A percentile compares a stretch with the other conserved stretches of the same genome.
These are phyloP conservation scores for Drosophila subquinaria DNA, from an alignment of 2,888 invertebrate genomes.

Conservation along the genomic window DNA sequence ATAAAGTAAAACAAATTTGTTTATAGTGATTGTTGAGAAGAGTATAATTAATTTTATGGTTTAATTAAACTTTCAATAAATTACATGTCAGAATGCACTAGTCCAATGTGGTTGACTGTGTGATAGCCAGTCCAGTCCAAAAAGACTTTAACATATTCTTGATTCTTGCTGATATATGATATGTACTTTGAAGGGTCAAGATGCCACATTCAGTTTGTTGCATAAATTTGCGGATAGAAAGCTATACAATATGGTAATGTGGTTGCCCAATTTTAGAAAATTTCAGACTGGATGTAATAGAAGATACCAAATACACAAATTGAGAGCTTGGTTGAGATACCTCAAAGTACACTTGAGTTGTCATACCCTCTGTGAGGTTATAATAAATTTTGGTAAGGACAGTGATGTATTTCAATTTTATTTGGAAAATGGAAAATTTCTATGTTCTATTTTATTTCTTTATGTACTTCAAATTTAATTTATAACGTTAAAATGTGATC, in stretches of 20 bases:
- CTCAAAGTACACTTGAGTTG: no score
- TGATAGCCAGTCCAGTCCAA: neutral
- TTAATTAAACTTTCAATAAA: neutral
- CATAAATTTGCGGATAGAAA: neutral
- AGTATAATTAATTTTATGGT: neutral
- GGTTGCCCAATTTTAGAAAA: no score
- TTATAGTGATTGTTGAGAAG: neutral
- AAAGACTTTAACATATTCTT: no score
- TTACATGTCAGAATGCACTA: neutral
- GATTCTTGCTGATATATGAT: no score
- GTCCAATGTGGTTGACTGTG: neutral
- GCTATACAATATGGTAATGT: no score
- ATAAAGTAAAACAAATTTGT: neutral
- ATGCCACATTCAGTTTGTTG: no score
- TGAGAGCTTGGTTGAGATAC: no score
- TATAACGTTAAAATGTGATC: slow-evolving; percentile 5
- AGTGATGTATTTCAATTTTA: neutral
- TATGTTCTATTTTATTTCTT: neutral
- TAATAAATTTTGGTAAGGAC: neutral
- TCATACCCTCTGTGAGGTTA: no score
- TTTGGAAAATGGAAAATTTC: neutral
- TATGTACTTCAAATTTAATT: slow-evolving; percentile 11
- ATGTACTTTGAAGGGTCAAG: no score
- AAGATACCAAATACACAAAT: no score
- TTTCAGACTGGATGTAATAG: no score